Evolutionary conservation across 1,140 invertebrate genomes (phyloP).

Genomic region (Anastrepha ludens): DNA sequence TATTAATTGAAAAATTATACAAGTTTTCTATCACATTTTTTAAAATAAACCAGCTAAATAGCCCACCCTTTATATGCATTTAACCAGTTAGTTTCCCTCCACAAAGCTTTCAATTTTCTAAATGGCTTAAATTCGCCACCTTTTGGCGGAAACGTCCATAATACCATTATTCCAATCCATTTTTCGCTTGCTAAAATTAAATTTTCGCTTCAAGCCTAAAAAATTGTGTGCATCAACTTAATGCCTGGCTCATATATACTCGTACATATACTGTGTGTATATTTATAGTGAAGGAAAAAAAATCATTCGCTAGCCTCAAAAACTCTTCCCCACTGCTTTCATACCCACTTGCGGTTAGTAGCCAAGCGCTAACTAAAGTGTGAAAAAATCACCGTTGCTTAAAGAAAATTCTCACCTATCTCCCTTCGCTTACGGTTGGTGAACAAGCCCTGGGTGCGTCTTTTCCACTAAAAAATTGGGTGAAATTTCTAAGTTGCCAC

Average conservation of each 20-base stretch:
- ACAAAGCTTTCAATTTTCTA: no score
- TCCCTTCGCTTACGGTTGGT: background rate
- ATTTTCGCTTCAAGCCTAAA: background rate
- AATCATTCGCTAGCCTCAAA: no score
- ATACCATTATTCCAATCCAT: background rate
- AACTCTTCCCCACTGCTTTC: background rate
- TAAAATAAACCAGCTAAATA: no score
- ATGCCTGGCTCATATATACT: no score
- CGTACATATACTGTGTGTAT: no score
- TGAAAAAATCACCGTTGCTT: background rate
- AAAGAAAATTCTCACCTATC: conserved; percentile 22
- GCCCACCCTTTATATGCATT: no score
- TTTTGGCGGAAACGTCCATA: background rate
- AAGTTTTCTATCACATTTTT: no score
- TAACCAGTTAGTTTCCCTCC: no score
- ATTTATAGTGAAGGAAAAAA: no score
- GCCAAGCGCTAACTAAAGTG: conserved; percentile 19
- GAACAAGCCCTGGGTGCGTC: background rate
- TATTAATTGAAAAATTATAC: no score
- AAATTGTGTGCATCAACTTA: no score
- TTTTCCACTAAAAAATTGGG: conserved; percentile 20
- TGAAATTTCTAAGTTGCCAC: background rate
- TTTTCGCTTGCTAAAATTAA: background rate
- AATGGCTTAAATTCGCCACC: no score
- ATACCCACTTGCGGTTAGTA: background rate